Base-by-base conservation (phyloP, 1,140 invertebrate genomes). In the Parasteatoda tepidariorum region DNA sequence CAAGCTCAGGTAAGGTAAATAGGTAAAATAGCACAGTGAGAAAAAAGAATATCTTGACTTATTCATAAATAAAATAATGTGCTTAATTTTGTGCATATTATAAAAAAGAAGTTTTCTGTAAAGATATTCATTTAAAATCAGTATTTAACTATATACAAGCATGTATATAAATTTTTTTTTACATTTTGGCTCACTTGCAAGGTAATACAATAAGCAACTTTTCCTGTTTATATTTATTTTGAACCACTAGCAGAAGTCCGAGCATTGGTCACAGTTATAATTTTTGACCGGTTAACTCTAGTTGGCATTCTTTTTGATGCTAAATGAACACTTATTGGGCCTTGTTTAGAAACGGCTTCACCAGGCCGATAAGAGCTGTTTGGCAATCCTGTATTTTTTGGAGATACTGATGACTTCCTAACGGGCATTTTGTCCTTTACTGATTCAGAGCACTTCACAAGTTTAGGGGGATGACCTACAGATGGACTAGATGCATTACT, bases 401-500 rank as follows among this genome's bases (percentile, higher is more conserved):
- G 81, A 6, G 70, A 83, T 22, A 73, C 59, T n/a, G 70, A 83
- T 11, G 57, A 34, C 38, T 83, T 83, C 15, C 70, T 73, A 2
- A 55, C 24, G 2, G 67, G 4, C 15, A 38, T 31, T 66, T 74
- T 73, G 22, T 83, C 81, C 18, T 41, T 83, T n/a, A 66, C 24
- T 33, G 68, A 31, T 7, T 83, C 70, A 34, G 26, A 64, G 24
- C 24, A 62, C 18, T 38, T 34, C 2, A 55, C 11, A 13, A 83
- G 55, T 55, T 57, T 62, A 54, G 81, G 81, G 7, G 78, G 54
- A 30, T 70, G 30, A 6, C 78, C 78, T 41, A 83, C 38, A 7
- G 64, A 84, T 15, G 82, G 71, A 61, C 82, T 75, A 13, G 82
- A 84, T 13, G 70, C 71, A 75, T 30, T 84, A 11, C 62, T 73